Evolutionary conservation across 2,797 vertebrate species (phyloP), one percentile per base, ranked within the genome.

Genomic region (Poecilia gillii): DNA sequence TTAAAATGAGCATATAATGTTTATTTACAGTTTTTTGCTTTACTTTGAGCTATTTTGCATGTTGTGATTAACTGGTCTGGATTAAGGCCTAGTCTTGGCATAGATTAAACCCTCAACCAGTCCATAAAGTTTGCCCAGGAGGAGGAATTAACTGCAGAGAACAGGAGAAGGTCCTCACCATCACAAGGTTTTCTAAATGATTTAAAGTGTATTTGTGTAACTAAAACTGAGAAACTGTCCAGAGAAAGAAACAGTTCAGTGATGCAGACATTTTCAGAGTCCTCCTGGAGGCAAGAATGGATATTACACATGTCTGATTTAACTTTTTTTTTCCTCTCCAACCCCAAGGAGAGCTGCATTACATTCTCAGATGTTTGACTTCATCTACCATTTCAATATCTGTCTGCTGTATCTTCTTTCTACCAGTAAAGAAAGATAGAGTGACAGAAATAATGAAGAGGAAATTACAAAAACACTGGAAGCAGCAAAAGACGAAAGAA

Each of bases 141-240:
- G 62, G 7, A 66, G 33, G 3, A 66, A 20, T 66, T 5, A 6
- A 62, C 59, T 62, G 28, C 14, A 62, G 14, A 62, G 31, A 62
- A 33, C 28, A 62, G 59, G 53, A 59, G 57, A 39, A 66, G 33
- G 2, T 66, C 33, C 33, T 23, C 31, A 66, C 18, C 18, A 39
- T 20, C 6, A 66, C 6, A 36, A 36, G 3, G 18, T 66, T 66
- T 36, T 23, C 33, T 3, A 36, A 23, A 11, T 39, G 6, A 66
- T 66, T 39, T 66, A 59, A 66, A 36, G 33, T 39, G 33, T 9
- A 39, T 66, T 36, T 39, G 3, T 66, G 33, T 68, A 9, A 39
- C 33, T 68, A 41, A 41, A 85, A 81, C 23, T 28, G 55, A 78
- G 66, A 57, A 64, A 31, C 46, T 77, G 46, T 80, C 74, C 73